Conservation (phyloP, 2,888 invertebrate species). For the Axea sp. region DNA sequence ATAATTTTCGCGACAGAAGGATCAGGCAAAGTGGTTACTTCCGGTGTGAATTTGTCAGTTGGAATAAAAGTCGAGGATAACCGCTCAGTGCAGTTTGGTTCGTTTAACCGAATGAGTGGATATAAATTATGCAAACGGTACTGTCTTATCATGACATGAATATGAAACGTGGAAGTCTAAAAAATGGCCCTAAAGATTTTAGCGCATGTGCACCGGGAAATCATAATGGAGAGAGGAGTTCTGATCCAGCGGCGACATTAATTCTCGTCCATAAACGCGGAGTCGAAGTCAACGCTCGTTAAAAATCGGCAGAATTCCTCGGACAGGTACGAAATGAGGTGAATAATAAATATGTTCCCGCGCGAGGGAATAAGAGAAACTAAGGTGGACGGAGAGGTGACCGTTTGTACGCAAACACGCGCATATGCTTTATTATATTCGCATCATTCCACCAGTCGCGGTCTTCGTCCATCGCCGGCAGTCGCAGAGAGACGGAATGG, state of each 20-base stretch:
- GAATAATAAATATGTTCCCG: constrained; percentile 47
- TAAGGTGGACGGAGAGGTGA: constrained; percentile 12
- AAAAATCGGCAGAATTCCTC: constrained; percentile 54
- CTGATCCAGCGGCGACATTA: constrained; percentile 34
- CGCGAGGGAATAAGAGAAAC: constrained; percentile 21
- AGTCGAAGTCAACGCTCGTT: constrained; percentile 17
- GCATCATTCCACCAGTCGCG: neutral
- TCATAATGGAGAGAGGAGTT: no score
- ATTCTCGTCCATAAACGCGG: constrained; percentile 38
- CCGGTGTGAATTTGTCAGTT: no score
- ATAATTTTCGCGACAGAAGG: no score
- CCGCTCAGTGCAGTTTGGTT: no score
- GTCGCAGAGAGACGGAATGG: neutral
- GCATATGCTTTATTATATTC: constrained; percentile 39
- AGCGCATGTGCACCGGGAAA: no score
- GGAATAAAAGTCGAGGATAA: no score
- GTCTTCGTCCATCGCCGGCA: constrained; percentile 2
- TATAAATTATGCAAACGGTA: no score
- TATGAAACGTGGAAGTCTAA: no score
- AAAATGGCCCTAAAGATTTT: no score
- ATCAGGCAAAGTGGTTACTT: no score
- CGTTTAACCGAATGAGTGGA: no score
- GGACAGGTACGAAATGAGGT: constrained; percentile 35
- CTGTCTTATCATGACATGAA: no score
- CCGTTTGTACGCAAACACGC: constrained; percentile 18